Conservation (phyloP, 2,797 vertebrate genomes). For the Danio tinwini region DNA sequence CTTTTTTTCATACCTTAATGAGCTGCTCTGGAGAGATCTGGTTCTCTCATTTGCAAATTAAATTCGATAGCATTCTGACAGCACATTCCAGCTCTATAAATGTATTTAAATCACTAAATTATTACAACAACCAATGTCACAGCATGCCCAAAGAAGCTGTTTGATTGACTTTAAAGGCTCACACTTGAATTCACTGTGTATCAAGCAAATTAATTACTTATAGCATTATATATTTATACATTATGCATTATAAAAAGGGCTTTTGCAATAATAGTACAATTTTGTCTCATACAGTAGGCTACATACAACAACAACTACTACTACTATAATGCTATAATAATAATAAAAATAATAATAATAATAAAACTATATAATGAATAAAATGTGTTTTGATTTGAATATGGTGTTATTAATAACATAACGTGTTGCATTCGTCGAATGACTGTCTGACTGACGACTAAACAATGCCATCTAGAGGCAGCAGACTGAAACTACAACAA, state of each 20-base stretch:
- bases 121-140: conserved; percentile 23
- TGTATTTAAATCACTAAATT: conserved; percentile 20
- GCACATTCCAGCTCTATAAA: conserved; percentile 3
- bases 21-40: conserved; percentile 34
- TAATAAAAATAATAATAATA: too few relatives aligned
- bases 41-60: conserved; percentile 36
- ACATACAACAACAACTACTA: too few relatives aligned
- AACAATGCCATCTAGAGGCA: conserved; percentile 57
- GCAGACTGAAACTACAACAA: background rate
- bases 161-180: background rate
- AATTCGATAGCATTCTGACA: conserved; percentile 22
- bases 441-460: conserved; percentile 39
- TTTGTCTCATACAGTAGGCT: background rate
- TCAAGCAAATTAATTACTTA: background rate
- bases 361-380: background rate
- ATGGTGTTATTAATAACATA: background rate
- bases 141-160: background rate
- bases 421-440: background rate
- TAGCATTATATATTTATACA: background rate
- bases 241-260: background rate
- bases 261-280: background rate
- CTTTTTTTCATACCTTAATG: conserved; percentile 45
- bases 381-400: background rate
- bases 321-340: background rate
- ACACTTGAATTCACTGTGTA: background rate